Evolutionary conservation across 1,140 invertebrate genomes (phyloP), one percentile per base, ranked within the genome.

Genomic region (Eueides isabella): DNA sequence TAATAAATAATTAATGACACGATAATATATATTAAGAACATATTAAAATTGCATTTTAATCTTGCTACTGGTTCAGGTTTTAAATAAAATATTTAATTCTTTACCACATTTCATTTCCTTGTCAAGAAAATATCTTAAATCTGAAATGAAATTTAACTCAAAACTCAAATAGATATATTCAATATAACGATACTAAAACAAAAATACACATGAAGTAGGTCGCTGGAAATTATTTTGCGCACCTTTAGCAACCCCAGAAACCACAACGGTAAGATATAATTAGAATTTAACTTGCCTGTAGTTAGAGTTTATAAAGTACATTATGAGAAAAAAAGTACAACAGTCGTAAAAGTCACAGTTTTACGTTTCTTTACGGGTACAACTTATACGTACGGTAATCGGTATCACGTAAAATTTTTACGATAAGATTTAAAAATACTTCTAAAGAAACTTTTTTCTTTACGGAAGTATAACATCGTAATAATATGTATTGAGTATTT

Each of bases 191-290:
- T 12, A 9, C n/a, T 31, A 68, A 31, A 41, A 67, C 66, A 30
- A 55, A 69, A 69, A 61, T 61, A 69, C 29, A 69, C 19, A 69
- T 9, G 14, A 69, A 69, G 19, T 61, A 33, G 67, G 67, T 31
- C 48, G 26, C 67, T 61, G 48, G 67, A 61, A 69, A 28, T 61
- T 61, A 23, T 35, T 69, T 69, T 69, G 30, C 55, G 35, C 19
- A 55, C 48, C 48, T 55, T 55, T 55, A 26, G 48, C 23, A 55
- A 55, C 26, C 19, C 11, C 48, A 11, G 48, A 55, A 26, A 55
- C 48, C 19, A 55, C 23, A 55, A 31, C 48, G 5, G n/a, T 48
- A 11, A 29, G 41, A 38, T 66, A 55, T 23, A 55, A 19, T 48
- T 55, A 55, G 48, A 55, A 55, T 55, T 55, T 55, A 6, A 7